phyloP scores from a whole-genome alignment of 2,888 invertebrate species.

The Leptodirus hochenwartii region DNA sequence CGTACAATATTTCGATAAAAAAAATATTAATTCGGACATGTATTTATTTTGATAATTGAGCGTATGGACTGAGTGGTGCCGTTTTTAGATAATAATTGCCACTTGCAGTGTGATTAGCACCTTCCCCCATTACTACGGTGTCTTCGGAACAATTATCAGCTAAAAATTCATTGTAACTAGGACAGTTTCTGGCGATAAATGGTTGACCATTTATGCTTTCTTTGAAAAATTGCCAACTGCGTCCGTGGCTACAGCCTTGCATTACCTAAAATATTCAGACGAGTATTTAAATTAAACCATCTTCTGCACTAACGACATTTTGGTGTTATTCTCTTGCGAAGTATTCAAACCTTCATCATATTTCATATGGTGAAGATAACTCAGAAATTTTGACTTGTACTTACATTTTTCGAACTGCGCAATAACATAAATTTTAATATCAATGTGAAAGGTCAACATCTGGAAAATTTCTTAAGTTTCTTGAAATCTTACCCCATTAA shows the following conservation, averaged over 20 bases:
- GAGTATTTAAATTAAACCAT: background rate
- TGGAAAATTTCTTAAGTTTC: background rate
- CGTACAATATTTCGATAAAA: too few species aligned
- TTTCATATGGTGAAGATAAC: too few species aligned
- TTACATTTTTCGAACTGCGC: too few species aligned
- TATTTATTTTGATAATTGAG: too few species aligned
- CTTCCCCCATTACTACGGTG: slow-evolving; percentile 9
- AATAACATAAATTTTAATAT: too few species aligned
- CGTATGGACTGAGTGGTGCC: too few species aligned
- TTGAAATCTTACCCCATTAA: slow-evolving; percentile 5
- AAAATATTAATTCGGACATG: too few species aligned
- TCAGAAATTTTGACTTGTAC: too few species aligned
- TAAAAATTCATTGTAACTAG: slow-evolving; percentile 1
- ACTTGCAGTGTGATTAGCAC: slow-evolving; percentile 6
- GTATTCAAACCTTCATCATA: too few species aligned
- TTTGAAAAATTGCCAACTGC: slow-evolving; percentile 10
- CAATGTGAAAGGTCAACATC: background rate
- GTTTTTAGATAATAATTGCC: too few species aligned
- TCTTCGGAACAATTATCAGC: slow-evolving; percentile 1
- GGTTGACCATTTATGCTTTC: slow-evolving; percentile 9
- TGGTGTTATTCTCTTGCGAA: too few species aligned
- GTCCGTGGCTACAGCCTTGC: slow-evolving; percentile 10
- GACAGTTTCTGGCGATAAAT: slow-evolving; percentile 5
- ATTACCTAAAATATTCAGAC: slow-evolving; percentile 7
- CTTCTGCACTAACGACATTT: too few species aligned